Percentiles rank a stretch among this genome's conserved stretches.
Evolutionary conservation across 2,888 invertebrate genomes (phyloP).

Genomic region (Criorhina ranunculi): DNA sequence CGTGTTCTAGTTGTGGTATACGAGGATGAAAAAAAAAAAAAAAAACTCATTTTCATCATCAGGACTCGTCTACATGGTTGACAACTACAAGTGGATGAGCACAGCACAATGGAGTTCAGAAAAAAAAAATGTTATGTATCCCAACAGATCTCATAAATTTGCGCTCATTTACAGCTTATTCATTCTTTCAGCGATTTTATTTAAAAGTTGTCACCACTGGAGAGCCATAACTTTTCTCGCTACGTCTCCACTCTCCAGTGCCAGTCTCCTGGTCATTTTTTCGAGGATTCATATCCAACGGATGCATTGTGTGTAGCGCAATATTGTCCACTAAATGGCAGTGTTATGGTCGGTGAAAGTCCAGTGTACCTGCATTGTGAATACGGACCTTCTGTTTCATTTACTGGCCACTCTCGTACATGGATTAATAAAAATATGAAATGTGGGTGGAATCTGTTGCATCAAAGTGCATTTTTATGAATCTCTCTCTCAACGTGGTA

Average conservation of each 20-base stretch:
- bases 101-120: constrained; percentile 38
- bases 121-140: constrained; percentile 11
- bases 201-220: constrained; percentile 69
- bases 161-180: constrained; percentile 75
- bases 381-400: constrained; percentile 25
- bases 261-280: background rate
- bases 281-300: constrained; percentile 24
- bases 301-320: constrained; percentile 33
- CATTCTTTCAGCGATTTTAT: constrained; percentile 70
- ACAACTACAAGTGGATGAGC: constrained; percentile 36
- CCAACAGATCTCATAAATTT: constrained; percentile 66
- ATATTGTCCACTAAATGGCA: constrained; percentile 2
- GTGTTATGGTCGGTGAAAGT: background rate
- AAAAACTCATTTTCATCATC: constrained; percentile 25
- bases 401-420: constrained; percentile 29
- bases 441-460: constrained; percentile 6
- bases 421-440: constrained; percentile 28
- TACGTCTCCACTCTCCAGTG: constrained; percentile 5
- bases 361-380: constrained; percentile 23
- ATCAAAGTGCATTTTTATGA: constrained; percentile 59
- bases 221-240: constrained; percentile 68
- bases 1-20: background rate
- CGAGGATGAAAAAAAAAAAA: constrained; percentile 7
- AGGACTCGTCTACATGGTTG: constrained; percentile 24
- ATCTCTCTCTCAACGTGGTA: constrained; percentile 29